Percentiles rank a stretch among this genome's conserved stretches.
Conservation (phyloP, 1,140 invertebrate genomes). For the Leptopilina clavipes region DNA sequence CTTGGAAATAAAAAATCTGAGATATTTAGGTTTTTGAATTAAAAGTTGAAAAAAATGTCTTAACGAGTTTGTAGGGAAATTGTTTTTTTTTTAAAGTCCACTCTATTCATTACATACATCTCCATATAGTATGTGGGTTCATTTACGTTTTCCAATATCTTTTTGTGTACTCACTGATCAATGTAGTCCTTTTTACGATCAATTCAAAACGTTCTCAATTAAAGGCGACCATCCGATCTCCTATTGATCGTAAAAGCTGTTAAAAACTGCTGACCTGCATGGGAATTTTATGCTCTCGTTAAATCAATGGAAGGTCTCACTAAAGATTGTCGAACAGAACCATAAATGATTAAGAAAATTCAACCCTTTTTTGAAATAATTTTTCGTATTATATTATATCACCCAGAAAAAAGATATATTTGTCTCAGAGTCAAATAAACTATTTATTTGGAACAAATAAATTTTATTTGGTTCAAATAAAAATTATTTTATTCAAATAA, state of each 20-base stretch:
- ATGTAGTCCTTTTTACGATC: constrained; percentile 6
- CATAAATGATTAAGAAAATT: constrained; percentile 6
- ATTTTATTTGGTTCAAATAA: no score
- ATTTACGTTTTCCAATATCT: background rate
- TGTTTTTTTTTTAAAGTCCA: no score
- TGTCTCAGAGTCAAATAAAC: no score
- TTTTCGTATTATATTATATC: no score
- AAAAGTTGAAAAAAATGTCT: no score
- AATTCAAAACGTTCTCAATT: constrained; percentile 6
- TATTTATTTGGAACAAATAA: no score
- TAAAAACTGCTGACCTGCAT: constrained; percentile 32
- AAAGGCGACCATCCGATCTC: background rate
- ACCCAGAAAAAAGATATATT: no score
- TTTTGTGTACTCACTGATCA: background rate
- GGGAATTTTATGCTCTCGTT: constrained; percentile 9
- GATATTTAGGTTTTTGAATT: no score
- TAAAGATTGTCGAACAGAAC: background rate
- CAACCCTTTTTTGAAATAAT: background rate
- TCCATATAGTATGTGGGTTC: background rate
- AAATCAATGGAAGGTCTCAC: constrained; percentile 23
- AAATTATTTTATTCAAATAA: no score
- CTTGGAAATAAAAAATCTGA: no score
- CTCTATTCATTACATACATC: no score
- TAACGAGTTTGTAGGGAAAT: no score
- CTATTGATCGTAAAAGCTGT: constrained; percentile 22